Evolutionary conservation across 2,888 invertebrate genomes (phyloP), one percentile per base, ranked within the genome.

Genomic region (Epinotia ramella): DNA sequence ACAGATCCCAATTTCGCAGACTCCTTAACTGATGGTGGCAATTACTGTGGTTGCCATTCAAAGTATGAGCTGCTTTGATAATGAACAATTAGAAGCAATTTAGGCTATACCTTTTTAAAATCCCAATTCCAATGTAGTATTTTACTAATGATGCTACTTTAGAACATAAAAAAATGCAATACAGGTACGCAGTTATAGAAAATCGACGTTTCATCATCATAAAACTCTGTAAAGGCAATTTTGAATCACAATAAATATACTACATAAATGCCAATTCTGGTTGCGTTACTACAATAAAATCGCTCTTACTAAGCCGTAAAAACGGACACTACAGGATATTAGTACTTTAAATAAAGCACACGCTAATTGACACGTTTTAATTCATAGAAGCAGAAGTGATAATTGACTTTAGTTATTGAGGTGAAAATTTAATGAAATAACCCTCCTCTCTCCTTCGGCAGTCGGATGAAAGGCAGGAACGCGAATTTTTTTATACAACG

Each of bases 201-300:
- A 16, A 49, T 53, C n/a, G 53, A n/a, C n/a, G 7, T 7, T n/a
- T 53, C 16, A 53, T 53, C 53, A 53, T 53, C n/a, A 53, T 53
- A n/a, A 53, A 53, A n/a, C n/a, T 53, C 16, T n/a, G 53, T n/a
- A n/a, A 49, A 53, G 53, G 53, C 53, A n/a, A n/a, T 53, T n/a
- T 53, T n/a, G 16, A 49, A 16, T n/a, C 40, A n/a, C 5, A 53
- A n/a, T n/a, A n/a, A 53, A 53, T 6, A 53, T 53, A n/a, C 6
- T 7, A 16, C 1, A n/a, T n/a, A n/a, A 53, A n/a, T 53, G 53
- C n/a, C 5, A 53, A 53, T 53, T 53, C 53, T 53, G n/a, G 16
- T 53, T n/a, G 5, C 6, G n/a, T 53, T 53, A 53, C n/a, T 53
- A n/a, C 53, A n/a, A 53, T n/a, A 7, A 53, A n/a, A 53, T 7